These are phyloP conservation scores for Lithobates pipiens DNA, from an alignment of 2,797 vertebrate species.

Conservation along the genomic window DNA sequence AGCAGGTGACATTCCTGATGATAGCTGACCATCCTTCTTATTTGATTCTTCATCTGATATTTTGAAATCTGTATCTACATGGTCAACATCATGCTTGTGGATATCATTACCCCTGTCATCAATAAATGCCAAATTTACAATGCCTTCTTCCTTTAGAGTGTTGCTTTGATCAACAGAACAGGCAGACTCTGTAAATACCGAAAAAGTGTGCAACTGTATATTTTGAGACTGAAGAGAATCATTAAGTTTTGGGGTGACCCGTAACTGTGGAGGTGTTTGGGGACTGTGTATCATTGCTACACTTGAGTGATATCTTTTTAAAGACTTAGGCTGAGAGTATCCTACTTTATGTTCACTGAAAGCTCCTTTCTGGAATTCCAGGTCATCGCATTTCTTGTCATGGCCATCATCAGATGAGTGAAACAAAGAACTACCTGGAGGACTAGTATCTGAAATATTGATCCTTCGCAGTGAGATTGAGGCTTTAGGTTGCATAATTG, in stretches of 20 bases:
- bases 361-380: not conserved
- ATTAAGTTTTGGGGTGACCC: not conserved
- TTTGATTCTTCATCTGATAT: not conserved
- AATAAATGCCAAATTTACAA: slow-evolving; percentile 77
- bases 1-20: slow-evolving; percentile 43
- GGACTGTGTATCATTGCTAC: not conserved
- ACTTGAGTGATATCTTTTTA: slow-evolving; percentile 8
- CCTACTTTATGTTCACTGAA: slow-evolving; percentile 20
- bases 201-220: slow-evolving; percentile 25
- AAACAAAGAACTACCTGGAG: slow-evolving; percentile 7
- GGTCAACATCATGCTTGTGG: slow-evolving; percentile 30
- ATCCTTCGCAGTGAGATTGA: slow-evolving; percentile 16
- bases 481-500: not conserved
- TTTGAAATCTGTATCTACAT: not conserved
- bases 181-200: slow-evolving; percentile 66
- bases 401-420: not conserved
- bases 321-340: slow-evolving; percentile 6
- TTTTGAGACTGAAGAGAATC: not conserved
- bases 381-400: not conserved
- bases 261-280: not conserved
- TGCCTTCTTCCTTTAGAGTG: slow-evolving; percentile 68
- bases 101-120: slow-evolving; percentile 69
- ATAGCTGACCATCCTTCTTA: slow-evolving; percentile 27
- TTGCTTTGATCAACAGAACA: slow-evolving; percentile 73
- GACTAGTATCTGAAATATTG: slow-evolving; percentile 6